A percentile compares a stretch with the other conserved stretches of the same genome.
Evolutionary conservation across 2,113 vertebrate species (phyloP).

Genomic region (Conger conger): DNA sequence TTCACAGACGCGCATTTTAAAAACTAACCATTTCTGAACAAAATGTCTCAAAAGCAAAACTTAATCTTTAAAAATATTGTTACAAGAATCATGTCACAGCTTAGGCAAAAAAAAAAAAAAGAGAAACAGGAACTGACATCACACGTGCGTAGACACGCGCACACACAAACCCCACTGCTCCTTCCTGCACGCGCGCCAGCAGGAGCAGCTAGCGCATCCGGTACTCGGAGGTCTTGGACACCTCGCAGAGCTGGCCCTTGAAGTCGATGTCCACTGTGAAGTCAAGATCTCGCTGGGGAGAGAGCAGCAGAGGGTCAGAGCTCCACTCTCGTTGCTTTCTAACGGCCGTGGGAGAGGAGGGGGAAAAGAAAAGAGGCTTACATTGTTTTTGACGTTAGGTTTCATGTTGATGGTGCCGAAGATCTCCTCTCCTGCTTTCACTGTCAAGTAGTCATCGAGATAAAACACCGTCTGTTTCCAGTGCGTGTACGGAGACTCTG

Average conservation of each 20-base stretch:
- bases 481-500: constrained; percentile 91
- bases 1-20: constrained; percentile 25
- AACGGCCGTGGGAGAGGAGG: too few relatives aligned
- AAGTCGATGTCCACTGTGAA: constrained; percentile 90
- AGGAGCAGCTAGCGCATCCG: constrained; percentile 77
- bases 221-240: constrained; percentile 89
- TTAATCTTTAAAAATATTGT: constrained; percentile 55
- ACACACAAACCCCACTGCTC: background rate
- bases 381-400: constrained; percentile 91
- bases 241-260: constrained; percentile 89
- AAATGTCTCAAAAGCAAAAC: constrained; percentile 38
- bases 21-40: constrained; percentile 50
- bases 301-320: background rate
- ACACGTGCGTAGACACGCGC: constrained; percentile 43
- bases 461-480: constrained; percentile 96
- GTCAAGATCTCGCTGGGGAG: constrained; percentile 85
- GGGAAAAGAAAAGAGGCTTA: constrained; percentile 54
- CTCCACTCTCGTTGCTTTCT: background rate
- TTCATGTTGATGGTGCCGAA: constrained; percentile 92
- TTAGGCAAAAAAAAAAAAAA: constrained; percentile 34
- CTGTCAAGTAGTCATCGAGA: constrained; percentile 89
- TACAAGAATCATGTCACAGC: constrained; percentile 22
- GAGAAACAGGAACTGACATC: constrained; percentile 41
- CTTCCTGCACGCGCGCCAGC: background rate
- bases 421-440: constrained; percentile 92